Base-by-base conservation (phyloP, 2,888 invertebrate species). In the Xiphydria camelus region DNA sequence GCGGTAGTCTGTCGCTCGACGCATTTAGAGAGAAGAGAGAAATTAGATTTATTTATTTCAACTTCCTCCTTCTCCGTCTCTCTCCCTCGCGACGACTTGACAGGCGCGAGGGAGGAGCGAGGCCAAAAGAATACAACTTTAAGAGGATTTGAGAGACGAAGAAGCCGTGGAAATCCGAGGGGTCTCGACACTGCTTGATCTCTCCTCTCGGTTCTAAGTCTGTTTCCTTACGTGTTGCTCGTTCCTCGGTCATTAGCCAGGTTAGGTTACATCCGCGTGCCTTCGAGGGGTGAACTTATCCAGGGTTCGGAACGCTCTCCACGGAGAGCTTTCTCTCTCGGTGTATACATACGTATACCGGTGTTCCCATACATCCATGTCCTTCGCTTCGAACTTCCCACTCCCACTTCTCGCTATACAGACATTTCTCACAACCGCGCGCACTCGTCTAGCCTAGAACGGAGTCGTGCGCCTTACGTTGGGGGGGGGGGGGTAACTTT, bases 81-180 rank as follows among this genome's bases (percentile, higher is more conserved):
- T 47, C 29, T 29, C 29, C 6, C 12, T 12, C 29, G 29, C 12
- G 29, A 7, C 5, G n/a, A n/a, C n/a, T n/a, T 2, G 40, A 42
- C 32, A 34, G 25, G 40, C 40, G 44, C 46, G 37, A 26, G 29
- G 53, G 52, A 56, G 55, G 60, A 53, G 62, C 64, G 74, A 75
- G 73, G 75, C 75, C 74, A 74, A 74, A 75, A 68, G 73, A 74
- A 74, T 75, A 74, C 75, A 70, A 72, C 66, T 72, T 73, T 75
- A 75, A 75, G 75, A 74, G 75, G 75, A 75, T 75, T 75, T 64
- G 59, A 53, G 65, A 71, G 70, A 64, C 68, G 66, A 62, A 53
- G 74, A 75, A 75, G 75, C 75, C 75, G 70, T 73, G 72, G 74
- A 75, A 75, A 72, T 72, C 68, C 70, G 59, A 67, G 71, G 73